Evolutionary conservation across 2,113 vertebrate species (phyloP).

Genomic region (Tympanuchus pallidicinctus): DNA sequence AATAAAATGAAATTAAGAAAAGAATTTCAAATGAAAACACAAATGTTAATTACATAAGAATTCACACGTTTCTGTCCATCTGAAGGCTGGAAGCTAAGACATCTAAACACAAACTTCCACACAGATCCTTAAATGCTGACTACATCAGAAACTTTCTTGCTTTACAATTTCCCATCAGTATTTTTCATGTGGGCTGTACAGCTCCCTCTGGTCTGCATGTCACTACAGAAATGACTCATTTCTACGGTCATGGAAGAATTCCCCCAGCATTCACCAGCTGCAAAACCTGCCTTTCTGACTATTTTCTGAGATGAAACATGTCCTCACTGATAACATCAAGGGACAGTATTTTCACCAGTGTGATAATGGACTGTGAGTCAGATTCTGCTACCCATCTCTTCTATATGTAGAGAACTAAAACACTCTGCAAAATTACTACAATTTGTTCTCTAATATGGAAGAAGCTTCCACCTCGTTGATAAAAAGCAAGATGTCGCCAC

Average conservation of each 20-base stretch:
- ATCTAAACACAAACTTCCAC: not conserved
- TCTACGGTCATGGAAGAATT: not conserved
- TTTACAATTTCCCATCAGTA: not conserved
- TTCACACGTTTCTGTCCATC: not conserved
- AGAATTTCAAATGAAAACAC: not conserved
- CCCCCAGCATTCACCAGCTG: not conserved
- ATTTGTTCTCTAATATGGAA: not conserved
- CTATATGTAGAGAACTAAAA: not conserved
- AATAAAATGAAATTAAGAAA: not conserved
- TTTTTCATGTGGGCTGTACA: not conserved
- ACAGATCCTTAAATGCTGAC: not conserved
- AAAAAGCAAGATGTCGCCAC: not conserved
- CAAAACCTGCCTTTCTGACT: not conserved
- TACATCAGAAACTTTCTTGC: not conserved
- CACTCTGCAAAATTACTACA: not conserved
- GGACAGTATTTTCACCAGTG: not conserved
- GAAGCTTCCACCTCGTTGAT: not conserved
- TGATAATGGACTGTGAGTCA: not conserved
- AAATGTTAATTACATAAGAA: not conserved
- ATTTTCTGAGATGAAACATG: not conserved
- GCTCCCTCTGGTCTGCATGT: not conserved
- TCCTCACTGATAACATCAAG: not conserved
- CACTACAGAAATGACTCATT: not conserved
- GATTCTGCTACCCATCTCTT: not conserved
- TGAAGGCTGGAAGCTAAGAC: not conserved